Conservation (phyloP, 2,113 vertebrate genomes). For the Vireo altiloquus region DNA sequence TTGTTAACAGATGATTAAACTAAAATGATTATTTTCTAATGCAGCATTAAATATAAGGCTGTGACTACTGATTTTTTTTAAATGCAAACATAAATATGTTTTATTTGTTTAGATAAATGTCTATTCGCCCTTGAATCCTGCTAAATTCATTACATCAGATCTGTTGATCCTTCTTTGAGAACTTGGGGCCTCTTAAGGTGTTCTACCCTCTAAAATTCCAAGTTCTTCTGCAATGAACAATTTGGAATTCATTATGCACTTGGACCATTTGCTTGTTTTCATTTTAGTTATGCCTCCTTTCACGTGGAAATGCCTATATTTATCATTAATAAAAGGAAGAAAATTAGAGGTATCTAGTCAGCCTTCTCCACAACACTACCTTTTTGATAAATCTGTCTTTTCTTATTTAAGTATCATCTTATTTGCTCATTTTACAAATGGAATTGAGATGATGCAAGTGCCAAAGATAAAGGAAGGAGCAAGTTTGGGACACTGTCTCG, state of each 20-base stretch:
- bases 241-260: neutral
- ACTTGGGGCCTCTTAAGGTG: neutral
- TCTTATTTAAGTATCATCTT: neutral
- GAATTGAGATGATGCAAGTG: too few relatives aligned
- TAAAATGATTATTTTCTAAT: neutral
- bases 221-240: neutral
- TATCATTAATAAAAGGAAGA: neutral
- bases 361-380: neutral
- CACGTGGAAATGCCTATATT: neutral
- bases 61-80: neutral
- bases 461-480: too few relatives aligned
- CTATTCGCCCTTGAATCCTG: neutral
- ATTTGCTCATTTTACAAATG: neutral
- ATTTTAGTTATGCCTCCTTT: neutral
- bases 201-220: neutral
- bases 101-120: neutral
- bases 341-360: neutral
- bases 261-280: neutral
- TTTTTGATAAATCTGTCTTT: neutral
- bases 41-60: neutral
- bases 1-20: neutral
- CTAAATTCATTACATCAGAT: neutral
- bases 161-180: neutral
- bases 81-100: neutral
- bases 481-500: too few relatives aligned